These are phyloP conservation scores for Megaceryle maxima DNA, from an alignment of 2,113 vertebrate genomes.

Conservation along the genomic window DNA sequence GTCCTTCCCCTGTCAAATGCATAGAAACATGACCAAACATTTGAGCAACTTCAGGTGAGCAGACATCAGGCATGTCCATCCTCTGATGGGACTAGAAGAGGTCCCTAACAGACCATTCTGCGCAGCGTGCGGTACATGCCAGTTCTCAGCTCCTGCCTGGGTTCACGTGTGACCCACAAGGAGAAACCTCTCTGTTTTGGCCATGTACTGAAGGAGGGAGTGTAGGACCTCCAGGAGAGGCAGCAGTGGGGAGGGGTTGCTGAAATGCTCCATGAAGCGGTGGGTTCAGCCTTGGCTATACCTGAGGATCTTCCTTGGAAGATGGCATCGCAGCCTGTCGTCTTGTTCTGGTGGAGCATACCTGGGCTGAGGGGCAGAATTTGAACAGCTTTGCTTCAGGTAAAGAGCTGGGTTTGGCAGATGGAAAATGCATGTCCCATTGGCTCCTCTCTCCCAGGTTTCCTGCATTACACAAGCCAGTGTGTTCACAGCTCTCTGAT, in stretches of 20 bases:
- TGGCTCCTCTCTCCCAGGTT: not conserved
- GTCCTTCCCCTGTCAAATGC: not conserved
- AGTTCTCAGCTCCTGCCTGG: not conserved
- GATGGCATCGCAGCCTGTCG: accelerated
- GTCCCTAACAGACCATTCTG: not conserved
- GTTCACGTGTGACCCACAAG: accelerated
- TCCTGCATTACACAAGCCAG: not conserved
- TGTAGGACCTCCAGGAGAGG: not conserved
- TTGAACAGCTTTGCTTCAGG: not conserved
- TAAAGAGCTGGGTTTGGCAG: not conserved
- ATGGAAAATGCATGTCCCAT: not conserved
- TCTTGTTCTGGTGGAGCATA: not conserved
- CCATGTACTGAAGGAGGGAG: not conserved
- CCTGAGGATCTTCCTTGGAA: not conserved
- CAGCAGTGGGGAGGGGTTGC: not conserved
- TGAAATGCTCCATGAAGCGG: not conserved
- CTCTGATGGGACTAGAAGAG: not conserved
- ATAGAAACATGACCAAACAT: not conserved
- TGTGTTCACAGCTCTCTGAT: not conserved
- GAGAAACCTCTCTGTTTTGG: not conserved
- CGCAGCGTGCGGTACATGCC: not conserved
- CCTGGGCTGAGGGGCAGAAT: not conserved
- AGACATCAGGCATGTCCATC: not conserved
- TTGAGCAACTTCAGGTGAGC: not conserved
- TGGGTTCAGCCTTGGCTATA: not conserved